Evolutionary conservation across 2,113 vertebrate genomes (phyloP), one percentile per base, ranked within the genome.

Genomic region (Poeciliopsis retropinna): DNA sequence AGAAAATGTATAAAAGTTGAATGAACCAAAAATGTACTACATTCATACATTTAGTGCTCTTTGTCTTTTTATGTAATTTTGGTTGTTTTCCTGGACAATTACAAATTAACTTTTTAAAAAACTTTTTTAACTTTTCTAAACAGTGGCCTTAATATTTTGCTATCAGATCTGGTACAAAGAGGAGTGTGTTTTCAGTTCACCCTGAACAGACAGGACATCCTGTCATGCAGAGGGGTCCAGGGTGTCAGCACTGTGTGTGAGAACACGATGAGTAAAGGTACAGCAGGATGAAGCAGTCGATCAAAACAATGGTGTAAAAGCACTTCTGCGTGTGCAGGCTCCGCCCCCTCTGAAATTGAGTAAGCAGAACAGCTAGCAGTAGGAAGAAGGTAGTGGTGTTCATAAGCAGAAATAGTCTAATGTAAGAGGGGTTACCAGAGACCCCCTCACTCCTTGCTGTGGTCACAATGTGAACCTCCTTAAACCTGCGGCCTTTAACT

Each of bases 221-320:
- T 15, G 27, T 13, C 60, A 28, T 61, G 11, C 11, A 10, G 41
- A 4, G 17, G 31, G 10, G 3, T 57, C 65, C 32, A 1, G 2
- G 83, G 72, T 64, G 78, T 91, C 95, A 99, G 87, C 98, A 99
- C 92, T 97, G 96, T 12, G 94, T 89, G 81, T 95, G 96, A 73
- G 97, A 97, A 94, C 98, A 99, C 44, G 97, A 97, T 1, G 96
- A 97, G 87, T 98, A 99, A 57, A 99, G 92, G 94, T 96, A 98
- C 76, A 98, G 85, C 89, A 99, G 93, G 84, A 99, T 94, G 91
- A 96, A 97, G 91, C 96, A 96, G 85, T 99, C 98, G 31, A 96
- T 88, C 57, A 97, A 90, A 13, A 99, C 96, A 83, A 98, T 92
- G 75, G 94, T 95, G 83, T 99, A 99, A 64, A 99, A 96, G 73